Percentiles rank a stretch among this genome's conserved stretches.
phyloP scores from a whole-genome alignment of 2,797 vertebrate species.

The Threskiornis aethiopicus region DNA sequence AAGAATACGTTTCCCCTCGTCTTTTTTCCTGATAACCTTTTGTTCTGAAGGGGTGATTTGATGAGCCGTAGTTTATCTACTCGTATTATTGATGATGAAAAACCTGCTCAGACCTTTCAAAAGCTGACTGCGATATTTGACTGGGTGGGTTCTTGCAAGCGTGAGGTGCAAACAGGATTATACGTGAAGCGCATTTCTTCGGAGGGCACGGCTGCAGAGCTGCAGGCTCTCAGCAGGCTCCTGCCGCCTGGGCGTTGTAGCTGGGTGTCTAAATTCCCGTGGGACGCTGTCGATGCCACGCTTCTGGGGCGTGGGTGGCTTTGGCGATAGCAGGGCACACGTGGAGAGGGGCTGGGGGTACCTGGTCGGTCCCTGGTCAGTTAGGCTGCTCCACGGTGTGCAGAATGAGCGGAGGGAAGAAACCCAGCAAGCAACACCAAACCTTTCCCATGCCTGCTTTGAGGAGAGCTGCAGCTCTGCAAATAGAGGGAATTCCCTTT shows the following conservation, averaged over 20 bases:
- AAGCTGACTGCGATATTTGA: background rate
- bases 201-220: fast-evolving
- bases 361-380: background rate
- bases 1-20: background rate
- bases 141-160: background rate
- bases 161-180: background rate
- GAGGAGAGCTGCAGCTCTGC: background rate
- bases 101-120: background rate
- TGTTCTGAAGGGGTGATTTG: background rate
- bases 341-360: background rate
- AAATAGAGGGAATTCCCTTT: background rate
- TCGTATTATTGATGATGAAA: background rate
- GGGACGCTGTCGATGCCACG: fast-evolving
- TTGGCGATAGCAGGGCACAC: fast-evolving
- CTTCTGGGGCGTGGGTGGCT: background rate
- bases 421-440: background rate
- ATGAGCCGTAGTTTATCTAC: background rate
- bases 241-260: fast-evolving
- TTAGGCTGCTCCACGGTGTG: background rate
- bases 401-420: background rate
- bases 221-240: background rate
- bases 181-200: fast-evolving
- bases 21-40: fast-evolving
- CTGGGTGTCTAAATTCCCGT: background rate
- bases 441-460: background rate